Percentiles rank a stretch among this genome's conserved stretches.
phyloP scores from a whole-genome alignment of 1,140 invertebrate genomes.

The Helicorthomorpha holstii region DNA sequence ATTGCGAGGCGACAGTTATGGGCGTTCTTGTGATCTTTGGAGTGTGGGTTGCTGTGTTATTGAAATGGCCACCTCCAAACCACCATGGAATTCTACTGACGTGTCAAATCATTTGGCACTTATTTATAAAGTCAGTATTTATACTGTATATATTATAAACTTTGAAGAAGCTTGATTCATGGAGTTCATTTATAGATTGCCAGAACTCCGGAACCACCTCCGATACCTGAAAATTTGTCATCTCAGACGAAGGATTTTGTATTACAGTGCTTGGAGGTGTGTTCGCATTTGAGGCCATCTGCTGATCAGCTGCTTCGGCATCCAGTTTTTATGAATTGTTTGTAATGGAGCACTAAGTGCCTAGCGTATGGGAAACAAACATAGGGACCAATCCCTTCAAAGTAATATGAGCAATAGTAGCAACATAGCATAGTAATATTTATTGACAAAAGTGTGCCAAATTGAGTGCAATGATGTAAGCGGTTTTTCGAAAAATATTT shows the following conservation, averaged over 20 bases:
- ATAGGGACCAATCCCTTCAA: too few species aligned
- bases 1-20: conserved; percentile 32
- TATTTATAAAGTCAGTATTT: conserved; percentile 29
- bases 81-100: conserved; percentile 31
- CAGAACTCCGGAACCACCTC: conserved; percentile 24
- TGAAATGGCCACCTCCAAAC: conserved; percentile 32
- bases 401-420: too few species aligned
- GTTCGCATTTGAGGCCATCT: conserved; percentile 24
- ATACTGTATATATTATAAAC: conserved; percentile 2
- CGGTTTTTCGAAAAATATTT: too few species aligned
- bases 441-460: too few species aligned
- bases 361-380: too few species aligned
- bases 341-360: too few species aligned
- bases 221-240: conserved; percentile 26
- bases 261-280: conserved; percentile 27
- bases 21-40: conserved; percentile 34
- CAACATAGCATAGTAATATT: too few species aligned
- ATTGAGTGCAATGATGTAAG: too few species aligned
- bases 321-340: too few species aligned
- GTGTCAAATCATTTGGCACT: conserved; percentile 33
- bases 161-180: neutral
- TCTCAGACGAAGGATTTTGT: conserved; percentile 24
- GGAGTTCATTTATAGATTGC: conserved; percentile 23
- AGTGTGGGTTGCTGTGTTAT: conserved; percentile 33
- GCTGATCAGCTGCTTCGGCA: conserved; percentile 29